Evolutionary conservation across 2,888 invertebrate genomes (phyloP).

Genomic region (Coleophora flavipennella): DNA sequence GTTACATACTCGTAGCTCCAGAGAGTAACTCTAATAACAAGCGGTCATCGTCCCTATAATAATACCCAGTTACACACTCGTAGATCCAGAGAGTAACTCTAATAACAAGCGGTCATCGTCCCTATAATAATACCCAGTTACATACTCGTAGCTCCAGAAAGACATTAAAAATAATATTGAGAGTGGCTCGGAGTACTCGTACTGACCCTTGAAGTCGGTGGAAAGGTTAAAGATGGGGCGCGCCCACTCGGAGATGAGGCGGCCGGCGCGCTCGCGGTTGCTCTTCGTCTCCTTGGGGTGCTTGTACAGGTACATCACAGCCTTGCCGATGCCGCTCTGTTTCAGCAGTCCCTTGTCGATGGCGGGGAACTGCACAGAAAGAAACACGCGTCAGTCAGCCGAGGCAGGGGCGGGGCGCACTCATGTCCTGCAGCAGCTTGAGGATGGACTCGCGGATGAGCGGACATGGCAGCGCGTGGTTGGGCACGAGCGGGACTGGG

Average conservation of each 20-base stretch:
- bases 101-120: too few relatives aligned
- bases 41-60: too few relatives aligned
- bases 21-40: too few relatives aligned
- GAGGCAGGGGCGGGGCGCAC: too few relatives aligned
- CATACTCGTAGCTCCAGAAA: too few relatives aligned
- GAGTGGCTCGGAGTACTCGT: too few relatives aligned
- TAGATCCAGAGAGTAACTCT: too few relatives aligned
- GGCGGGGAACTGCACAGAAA: slow-evolving; percentile 80
- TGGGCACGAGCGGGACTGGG: neutral
- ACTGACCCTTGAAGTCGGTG: slow-evolving; percentile 50
- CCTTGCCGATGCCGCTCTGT: slow-evolving; percentile 97
- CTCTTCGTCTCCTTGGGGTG: slow-evolving; percentile 97
- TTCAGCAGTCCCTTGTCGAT: slow-evolving; percentile 92
- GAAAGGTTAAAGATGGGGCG: slow-evolving; percentile 95
- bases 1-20: too few relatives aligned
- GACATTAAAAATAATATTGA: too few relatives aligned
- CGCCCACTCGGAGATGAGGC: slow-evolving; percentile 97
- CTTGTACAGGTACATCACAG: slow-evolving; percentile 99
- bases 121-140: too few relatives aligned
- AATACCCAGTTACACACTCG: too few relatives aligned
- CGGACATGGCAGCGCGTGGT: neutral
- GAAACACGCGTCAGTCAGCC: neutral
- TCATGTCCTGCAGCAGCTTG: too few relatives aligned
- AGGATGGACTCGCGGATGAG: slow-evolving; percentile 44
- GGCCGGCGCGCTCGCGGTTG: slow-evolving; percentile 91